Evolutionary conservation across 2,888 invertebrate genomes (phyloP).

Genomic region (Pachydiplax longipennis): DNA sequence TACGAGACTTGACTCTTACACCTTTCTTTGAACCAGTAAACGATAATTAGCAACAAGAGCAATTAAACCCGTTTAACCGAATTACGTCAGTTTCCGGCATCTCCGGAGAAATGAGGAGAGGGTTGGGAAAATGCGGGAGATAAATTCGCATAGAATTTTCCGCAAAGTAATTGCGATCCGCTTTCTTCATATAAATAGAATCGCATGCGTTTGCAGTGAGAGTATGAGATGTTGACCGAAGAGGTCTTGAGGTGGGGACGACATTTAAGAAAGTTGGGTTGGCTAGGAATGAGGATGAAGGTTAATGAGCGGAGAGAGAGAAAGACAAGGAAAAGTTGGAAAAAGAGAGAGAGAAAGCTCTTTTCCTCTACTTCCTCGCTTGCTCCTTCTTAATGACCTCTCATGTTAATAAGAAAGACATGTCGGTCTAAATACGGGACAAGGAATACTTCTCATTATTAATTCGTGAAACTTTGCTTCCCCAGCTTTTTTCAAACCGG

Average conservation of each 20-base stretch:
- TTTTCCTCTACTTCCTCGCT: neutral
- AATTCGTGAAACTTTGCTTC: slow-evolving; percentile 28
- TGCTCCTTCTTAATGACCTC: slow-evolving; percentile 30
- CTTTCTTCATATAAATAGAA: neutral
- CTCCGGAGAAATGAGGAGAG: no score
- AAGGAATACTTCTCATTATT: slow-evolving; percentile 5
- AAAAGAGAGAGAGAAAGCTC: neutral
- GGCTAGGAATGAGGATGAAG: neutral
- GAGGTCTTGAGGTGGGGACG: no score
- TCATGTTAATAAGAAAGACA: slow-evolving; percentile 43
- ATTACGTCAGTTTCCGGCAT: neutral
- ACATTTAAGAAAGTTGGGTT: neutral
- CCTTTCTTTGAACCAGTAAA: no score
- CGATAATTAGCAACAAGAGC: neutral
- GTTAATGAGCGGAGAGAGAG: slow-evolving; percentile 25
- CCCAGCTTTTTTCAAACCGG: neutral
- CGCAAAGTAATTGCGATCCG: neutral
- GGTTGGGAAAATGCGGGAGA: neutral
- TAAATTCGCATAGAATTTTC: neutral
- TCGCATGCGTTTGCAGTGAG: neutral
- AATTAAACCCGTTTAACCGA: neutral
- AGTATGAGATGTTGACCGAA: neutral
- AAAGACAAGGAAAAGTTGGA: neutral
- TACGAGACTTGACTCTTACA: no score
- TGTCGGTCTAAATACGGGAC: slow-evolving; percentile 32